phyloP scores from a whole-genome alignment of 2,113 vertebrate species.

The Zapus hudsonius region DNA sequence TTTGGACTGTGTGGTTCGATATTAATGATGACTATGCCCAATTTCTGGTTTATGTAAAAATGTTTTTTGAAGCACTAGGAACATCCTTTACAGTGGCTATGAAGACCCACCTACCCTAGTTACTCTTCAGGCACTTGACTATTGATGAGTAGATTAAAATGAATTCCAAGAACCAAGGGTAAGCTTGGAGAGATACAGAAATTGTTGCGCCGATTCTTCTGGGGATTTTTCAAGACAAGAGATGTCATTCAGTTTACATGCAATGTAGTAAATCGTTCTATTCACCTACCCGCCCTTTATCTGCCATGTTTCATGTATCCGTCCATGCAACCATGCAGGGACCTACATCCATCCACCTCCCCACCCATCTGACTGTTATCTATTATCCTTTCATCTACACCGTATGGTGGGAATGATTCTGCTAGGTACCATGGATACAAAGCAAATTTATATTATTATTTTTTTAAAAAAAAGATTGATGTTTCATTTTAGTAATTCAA shows the following conservation, averaged over 20 bases:
- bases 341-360: background rate
- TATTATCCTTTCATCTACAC: background rate
- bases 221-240: background rate
- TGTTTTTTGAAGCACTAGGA: background rate
- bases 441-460: background rate
- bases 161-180: background rate
- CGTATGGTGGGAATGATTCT: background rate
- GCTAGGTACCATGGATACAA: background rate
- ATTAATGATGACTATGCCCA: background rate
- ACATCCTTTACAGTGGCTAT: background rate
- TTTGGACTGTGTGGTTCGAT: background rate
- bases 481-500: background rate
- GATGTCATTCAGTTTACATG: background rate
- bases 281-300: too few species aligned
- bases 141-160: background rate
- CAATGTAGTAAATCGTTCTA: background rate
- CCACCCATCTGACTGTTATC: background rate
- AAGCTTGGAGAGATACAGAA: background rate
- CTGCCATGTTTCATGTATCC: background rate
- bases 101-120: background rate
- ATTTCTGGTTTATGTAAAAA: background rate
- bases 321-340: background rate
- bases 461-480: background rate
- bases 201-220: too few species aligned
- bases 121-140: background rate